Evolutionary conservation across 2,113 vertebrate genomes (phyloP).

Genomic region (Dromas ardeola): DNA sequence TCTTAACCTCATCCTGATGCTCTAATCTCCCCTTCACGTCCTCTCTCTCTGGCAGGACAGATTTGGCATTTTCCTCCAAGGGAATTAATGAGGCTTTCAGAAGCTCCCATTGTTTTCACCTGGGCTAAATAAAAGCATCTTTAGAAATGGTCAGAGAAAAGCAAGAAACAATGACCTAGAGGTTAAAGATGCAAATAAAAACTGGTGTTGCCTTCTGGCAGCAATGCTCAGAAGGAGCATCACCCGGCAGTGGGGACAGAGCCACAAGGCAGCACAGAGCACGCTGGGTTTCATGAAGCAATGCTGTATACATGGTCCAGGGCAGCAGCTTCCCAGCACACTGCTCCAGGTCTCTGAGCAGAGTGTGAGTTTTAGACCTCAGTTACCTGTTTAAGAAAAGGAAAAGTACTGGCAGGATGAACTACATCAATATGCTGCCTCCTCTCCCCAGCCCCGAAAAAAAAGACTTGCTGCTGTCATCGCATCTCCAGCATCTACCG

Average conservation of each 20-base stretch:
- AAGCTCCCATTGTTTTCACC: neutral
- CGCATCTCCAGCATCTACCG: fast-evolving
- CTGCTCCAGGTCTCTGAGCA: neutral
- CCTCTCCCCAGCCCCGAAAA: neutral
- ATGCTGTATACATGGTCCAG: neutral
- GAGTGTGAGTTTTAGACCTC: neutral
- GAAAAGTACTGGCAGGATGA: neutral
- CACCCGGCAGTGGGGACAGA: neutral
- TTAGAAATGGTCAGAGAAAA: neutral
- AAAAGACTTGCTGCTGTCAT: neutral
- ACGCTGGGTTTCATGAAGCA: fast-evolving
- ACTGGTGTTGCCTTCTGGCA: neutral
- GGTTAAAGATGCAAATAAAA: neutral
- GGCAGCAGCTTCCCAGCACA: fast-evolving
- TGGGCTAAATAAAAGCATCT: neutral
- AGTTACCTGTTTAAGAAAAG: neutral
- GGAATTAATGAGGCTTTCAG: neutral
- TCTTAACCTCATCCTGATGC: neutral
- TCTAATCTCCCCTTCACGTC: neutral
- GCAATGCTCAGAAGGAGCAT: neutral
- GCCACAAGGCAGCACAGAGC: neutral
- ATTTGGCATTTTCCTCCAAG: neutral
- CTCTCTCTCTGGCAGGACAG: neutral
- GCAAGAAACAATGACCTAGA: neutral
- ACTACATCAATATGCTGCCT: neutral